These are phyloP conservation scores for Megatriorchis doriae DNA, from an alignment of 2,113 vertebrate species.

Conservation along the genomic window DNA sequence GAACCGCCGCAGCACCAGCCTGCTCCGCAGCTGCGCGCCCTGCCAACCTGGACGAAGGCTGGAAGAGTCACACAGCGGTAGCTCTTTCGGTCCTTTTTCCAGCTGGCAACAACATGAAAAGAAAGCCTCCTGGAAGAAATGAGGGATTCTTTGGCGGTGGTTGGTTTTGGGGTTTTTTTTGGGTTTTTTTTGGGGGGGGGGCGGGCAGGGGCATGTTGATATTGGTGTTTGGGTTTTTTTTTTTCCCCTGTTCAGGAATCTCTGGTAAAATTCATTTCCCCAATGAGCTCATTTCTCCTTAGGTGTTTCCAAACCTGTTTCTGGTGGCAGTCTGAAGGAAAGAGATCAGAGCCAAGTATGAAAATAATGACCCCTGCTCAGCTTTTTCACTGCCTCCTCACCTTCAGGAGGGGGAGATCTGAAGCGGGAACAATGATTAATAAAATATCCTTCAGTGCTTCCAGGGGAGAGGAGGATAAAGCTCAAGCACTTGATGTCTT, in stretches of 20 bases:
- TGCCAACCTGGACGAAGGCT: background rate
- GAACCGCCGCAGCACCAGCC: background rate
- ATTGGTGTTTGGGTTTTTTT: background rate
- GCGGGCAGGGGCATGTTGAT: background rate
- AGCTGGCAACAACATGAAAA: background rate
- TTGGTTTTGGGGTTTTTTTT: background rate
- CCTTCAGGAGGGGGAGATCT: background rate
- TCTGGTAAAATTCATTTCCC: background rate
- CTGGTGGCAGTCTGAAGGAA: background rate
- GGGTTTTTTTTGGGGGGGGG: fast-evolving
- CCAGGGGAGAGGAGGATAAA: background rate
- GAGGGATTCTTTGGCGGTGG: background rate
- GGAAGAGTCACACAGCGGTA: background rate
- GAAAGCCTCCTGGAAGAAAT: background rate
- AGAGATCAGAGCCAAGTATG: background rate
- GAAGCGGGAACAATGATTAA: background rate
- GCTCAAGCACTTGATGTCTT: background rate
- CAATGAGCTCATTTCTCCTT: background rate
- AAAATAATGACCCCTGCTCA: background rate
- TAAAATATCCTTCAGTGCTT: background rate
- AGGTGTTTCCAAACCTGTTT: background rate
- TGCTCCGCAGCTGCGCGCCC: background rate
- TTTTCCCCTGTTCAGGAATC: background rate
- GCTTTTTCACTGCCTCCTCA: background rate
- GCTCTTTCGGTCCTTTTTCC: background rate